Evolutionary conservation across 2,797 vertebrate genomes (phyloP).

Genomic region (Cebuella pygmaea): DNA sequence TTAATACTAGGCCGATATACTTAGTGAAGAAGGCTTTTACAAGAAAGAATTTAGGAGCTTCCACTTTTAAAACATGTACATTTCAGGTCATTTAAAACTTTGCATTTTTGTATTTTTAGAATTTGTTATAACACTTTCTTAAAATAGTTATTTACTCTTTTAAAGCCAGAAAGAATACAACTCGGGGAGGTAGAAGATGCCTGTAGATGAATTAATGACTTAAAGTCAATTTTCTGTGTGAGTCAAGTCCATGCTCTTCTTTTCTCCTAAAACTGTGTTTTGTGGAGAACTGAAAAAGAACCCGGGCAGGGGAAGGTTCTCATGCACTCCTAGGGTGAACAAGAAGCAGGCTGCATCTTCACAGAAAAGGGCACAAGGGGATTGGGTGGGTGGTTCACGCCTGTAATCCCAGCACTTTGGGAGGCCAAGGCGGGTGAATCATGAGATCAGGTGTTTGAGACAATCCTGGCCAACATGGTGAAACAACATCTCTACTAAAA

Average conservation of each 20-base stretch:
- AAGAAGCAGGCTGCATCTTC: background rate
- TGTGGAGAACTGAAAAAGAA: background rate
- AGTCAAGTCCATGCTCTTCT: background rate
- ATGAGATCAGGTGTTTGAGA: too few relatives aligned
- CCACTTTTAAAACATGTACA: background rate
- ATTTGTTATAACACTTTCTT: background rate
- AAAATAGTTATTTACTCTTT: background rate
- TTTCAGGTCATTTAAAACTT: conserved; percentile 12
- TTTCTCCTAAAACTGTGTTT: background rate
- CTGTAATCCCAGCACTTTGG: too few relatives aligned
- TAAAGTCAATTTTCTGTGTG: background rate
- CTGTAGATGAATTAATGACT: background rate
- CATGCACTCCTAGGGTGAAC: background rate
- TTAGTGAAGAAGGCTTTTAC: background rate
- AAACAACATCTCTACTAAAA: too few relatives aligned
- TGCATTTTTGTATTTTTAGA: background rate
- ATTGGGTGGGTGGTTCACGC: too few relatives aligned
- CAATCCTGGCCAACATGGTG: too few relatives aligned
- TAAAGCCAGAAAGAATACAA: background rate
- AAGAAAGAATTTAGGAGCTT: background rate
- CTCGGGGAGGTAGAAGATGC: background rate
- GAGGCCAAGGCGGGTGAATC: too few relatives aligned
- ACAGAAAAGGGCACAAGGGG: background rate
- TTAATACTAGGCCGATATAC: background rate
- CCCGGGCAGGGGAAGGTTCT: background rate